A percentile compares a stretch with the other conserved stretches of the same genome.
Conservation (phyloP, 2,888 invertebrate species). For the Rhodophaea formosa region DNA sequence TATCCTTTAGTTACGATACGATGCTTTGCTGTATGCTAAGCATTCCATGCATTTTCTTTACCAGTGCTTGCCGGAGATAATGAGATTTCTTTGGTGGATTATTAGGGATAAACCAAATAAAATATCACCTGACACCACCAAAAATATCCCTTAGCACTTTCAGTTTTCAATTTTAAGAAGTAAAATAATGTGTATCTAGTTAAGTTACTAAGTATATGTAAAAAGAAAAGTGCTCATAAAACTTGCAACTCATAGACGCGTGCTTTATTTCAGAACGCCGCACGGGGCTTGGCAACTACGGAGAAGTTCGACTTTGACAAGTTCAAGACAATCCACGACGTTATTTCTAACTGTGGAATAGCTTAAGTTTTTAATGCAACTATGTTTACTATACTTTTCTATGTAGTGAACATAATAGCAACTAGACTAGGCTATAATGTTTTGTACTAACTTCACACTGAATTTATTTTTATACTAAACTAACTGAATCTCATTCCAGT, state of each 20-base stretch:
- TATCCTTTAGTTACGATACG: no score
- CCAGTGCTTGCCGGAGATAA: no score
- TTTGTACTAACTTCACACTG: background rate
- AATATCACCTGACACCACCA: no score
- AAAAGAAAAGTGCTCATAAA: background rate
- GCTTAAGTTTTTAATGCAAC: conserved; percentile 33
- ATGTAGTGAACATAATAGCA: no score
- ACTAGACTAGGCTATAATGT: background rate
- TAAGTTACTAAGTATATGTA: no score
- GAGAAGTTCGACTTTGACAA: conserved; percentile 70
- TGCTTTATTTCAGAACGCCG: conserved; percentile 61
- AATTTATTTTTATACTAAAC: background rate
- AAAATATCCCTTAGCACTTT: no score
- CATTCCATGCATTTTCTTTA: no score
- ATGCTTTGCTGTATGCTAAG: no score
- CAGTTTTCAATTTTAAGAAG: no score
- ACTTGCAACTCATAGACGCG: background rate
- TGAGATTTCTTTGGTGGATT: no score
- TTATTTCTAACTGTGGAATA: conserved; percentile 58
- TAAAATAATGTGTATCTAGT: no score
- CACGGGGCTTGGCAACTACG: conserved; percentile 65
- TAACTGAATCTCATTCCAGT: background rate
- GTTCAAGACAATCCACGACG: conserved; percentile 68
- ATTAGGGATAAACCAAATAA: no score
- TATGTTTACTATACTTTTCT: background rate